A percentile compares a stretch with the other conserved stretches of the same genome.
These are phyloP conservation scores for Holotrichia oblita DNA, from an alignment of 1,140 invertebrate species.

Conservation along the genomic window DNA sequence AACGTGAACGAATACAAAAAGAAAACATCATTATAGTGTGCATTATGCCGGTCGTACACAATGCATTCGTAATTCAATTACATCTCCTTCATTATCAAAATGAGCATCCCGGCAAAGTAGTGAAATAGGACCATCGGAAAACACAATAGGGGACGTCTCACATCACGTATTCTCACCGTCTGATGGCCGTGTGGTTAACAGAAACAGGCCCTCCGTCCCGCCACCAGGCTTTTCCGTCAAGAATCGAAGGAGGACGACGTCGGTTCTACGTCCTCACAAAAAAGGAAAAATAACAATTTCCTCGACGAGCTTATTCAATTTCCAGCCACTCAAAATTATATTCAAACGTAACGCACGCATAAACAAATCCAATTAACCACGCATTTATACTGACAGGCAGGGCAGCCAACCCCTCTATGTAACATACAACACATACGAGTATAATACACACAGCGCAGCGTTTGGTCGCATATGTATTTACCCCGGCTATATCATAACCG, in stretches of 20 bases:
- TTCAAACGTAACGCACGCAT: conserved; percentile 53
- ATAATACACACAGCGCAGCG: conserved; percentile 47
- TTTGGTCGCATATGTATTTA: conserved; percentile 52
- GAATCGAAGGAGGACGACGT: not conserved
- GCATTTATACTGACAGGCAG: conserved; percentile 55
- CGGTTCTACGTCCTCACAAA: not conserved
- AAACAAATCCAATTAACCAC: conserved; percentile 55
- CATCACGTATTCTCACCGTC: not conserved
- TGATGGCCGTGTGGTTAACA: conserved; percentile 14
- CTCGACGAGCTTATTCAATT: conserved; percentile 53
- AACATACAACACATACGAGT: not conserved
- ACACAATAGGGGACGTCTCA: conserved; percentile 8
- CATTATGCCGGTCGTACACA: not conserved
- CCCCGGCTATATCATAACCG: conserved; percentile 17
- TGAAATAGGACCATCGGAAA: conserved; percentile 13
- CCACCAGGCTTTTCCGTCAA: not conserved
- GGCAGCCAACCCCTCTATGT: conserved; percentile 42
- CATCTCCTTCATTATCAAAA: conserved; percentile 32
- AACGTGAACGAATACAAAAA: no score
- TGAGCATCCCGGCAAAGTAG: not conserved
- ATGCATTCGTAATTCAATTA: conserved; percentile 30
- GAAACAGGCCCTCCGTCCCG: not conserved
- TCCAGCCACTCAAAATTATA: conserved; percentile 54
- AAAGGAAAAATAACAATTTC: conserved; percentile 51
- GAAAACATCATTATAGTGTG: not conserved